A percentile compares a stretch with the other conserved stretches of the same genome.
These are phyloP conservation scores for Callosobruchus maculatus DNA, from an alignment of 2,888 invertebrate genomes.

Conservation along the genomic window DNA sequence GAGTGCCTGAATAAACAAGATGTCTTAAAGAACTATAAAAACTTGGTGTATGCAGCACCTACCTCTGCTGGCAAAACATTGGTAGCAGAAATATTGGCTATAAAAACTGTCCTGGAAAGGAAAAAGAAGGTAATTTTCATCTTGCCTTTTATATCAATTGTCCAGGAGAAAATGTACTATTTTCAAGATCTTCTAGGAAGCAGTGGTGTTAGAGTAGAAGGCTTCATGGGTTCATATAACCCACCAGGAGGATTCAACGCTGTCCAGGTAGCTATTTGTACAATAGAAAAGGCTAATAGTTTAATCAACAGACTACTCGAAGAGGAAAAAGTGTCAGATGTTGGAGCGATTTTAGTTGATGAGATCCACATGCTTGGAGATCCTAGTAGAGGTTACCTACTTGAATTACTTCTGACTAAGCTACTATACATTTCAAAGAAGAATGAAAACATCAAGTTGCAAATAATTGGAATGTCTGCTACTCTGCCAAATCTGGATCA, in stretches of 20 bases:
- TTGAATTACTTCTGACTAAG: conserved; percentile 92
- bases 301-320: conserved; percentile 83
- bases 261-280: conserved; percentile 91
- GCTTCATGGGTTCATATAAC: conserved; percentile 88
- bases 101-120: conserved; percentile 84
- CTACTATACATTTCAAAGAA: conserved; percentile 69
- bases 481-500: conserved; percentile 86
- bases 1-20: conserved; percentile 74
- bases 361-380: conserved; percentile 95
- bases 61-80: conserved; percentile 97
- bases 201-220: conserved; percentile 86
- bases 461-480: conserved; percentile 97
- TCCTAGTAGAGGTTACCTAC: conserved; percentile 85
- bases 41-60: conserved; percentile 94
- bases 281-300: conserved; percentile 97
- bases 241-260: conserved; percentile 85
- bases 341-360: conserved; percentile 80
- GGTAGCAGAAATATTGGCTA: conserved; percentile 89
- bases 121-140: conserved; percentile 90
- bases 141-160: conserved; percentile 94
- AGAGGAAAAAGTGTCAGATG: conserved; percentile 53
- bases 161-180: conserved; percentile 92
- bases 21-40: conserved; percentile 69
- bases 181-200: conserved; percentile 78
- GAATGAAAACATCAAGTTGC: conserved; percentile 61